phyloP scores from a whole-genome alignment of 2,888 invertebrate species.

The Troides helena region DNA sequence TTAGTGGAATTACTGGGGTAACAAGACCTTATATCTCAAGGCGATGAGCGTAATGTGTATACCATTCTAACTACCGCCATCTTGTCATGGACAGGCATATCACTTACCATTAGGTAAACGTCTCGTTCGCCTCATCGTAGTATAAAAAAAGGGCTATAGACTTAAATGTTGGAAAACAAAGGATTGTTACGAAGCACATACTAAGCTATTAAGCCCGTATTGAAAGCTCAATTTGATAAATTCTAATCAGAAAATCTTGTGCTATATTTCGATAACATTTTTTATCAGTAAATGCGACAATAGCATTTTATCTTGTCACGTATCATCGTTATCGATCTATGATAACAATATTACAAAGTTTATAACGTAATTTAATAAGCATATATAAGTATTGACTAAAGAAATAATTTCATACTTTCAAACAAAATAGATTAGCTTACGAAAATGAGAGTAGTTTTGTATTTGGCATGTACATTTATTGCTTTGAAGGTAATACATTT shows the following conservation, averaged over 20 bases:
- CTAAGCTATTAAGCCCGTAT: not conserved
- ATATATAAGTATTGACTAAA: constrained; percentile 17
- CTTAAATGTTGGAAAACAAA: too few species aligned
- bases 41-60: too few species aligned
- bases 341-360: not conserved
- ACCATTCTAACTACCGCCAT: too few species aligned
- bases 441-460: constrained; percentile 14
- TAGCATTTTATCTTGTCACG: constrained; percentile 1
- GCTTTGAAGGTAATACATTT: constrained; percentile 8
- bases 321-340: constrained; percentile 1
- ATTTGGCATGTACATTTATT: not conserved
- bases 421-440: not conserved
- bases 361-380: not conserved
- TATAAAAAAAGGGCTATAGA: too few species aligned
- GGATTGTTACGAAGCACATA: too few species aligned
- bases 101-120: too few species aligned
- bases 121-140: too few species aligned
- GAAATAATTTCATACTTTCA: not conserved
- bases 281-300: not conserved
- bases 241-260: not conserved
- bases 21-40: too few species aligned
- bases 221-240: not conserved
- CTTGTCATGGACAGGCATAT: too few species aligned
- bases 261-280: not conserved
- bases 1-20: too few species aligned